phyloP scores from a whole-genome alignment of 2,888 invertebrate species.

The Clitarchus hookeri region DNA sequence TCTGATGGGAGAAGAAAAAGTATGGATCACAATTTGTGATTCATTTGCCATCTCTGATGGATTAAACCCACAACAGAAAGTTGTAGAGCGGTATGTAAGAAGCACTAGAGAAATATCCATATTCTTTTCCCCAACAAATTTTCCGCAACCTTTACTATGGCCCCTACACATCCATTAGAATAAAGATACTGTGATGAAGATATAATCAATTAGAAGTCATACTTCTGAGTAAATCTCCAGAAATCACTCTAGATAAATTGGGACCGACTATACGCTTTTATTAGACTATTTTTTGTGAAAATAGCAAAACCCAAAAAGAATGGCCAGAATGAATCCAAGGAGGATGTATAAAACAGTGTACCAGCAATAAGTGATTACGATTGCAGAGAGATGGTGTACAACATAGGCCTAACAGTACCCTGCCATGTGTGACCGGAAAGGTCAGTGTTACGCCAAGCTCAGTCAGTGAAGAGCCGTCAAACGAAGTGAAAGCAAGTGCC shows the following conservation, averaged over 20 bases:
- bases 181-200: background rate
- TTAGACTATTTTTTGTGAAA: background rate
- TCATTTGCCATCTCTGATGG: background rate
- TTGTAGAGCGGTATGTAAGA: background rate
- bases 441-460: too few relatives aligned
- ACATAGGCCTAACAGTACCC: too few relatives aligned
- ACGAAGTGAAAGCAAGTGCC: too few relatives aligned
- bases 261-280: background rate
- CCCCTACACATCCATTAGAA: background rate
- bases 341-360: too few relatives aligned
- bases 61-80: background rate
- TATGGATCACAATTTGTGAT: background rate
- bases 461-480: too few relatives aligned
- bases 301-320: background rate
- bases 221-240: background rate
- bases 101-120: background rate
- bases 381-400: too few relatives aligned
- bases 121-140: background rate
- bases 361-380: too few relatives aligned
- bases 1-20: too few relatives aligned
- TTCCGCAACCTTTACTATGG: background rate
- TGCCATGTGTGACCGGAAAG: too few relatives aligned
- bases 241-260: background rate
- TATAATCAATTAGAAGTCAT: background rate
- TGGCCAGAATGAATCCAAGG: too few relatives aligned